Evolutionary conservation across 2,113 vertebrate genomes (phyloP).

Genomic region (Cervus canadensis): DNA sequence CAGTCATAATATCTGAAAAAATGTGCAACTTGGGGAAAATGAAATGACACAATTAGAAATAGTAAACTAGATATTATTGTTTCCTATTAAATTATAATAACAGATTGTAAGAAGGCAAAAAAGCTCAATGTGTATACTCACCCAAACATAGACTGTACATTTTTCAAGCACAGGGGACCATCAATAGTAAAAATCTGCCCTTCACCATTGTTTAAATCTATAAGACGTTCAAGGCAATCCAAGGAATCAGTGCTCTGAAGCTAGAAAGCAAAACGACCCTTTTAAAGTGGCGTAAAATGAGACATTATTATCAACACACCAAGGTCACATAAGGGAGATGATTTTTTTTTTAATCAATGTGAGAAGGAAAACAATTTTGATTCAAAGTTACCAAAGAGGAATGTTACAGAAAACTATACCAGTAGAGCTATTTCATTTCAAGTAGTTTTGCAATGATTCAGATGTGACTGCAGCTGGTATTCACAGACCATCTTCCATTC

Average conservation of each 20-base stretch:
- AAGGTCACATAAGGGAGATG: background rate
- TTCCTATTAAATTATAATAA: conserved; percentile 6
- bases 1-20: conserved; percentile 18
- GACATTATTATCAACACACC: background rate
- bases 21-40: conserved; percentile 9
- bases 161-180: conserved; percentile 96
- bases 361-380: conserved; percentile 2
- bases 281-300: background rate
- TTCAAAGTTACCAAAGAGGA: background rate
- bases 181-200: conserved; percentile 97
- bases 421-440: background rate
- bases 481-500: background rate
- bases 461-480: background rate
- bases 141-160: conserved; percentile 98
- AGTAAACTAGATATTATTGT: background rate
- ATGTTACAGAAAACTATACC: background rate
- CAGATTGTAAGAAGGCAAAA: background rate
- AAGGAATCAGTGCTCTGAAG: conserved; percentile 93
- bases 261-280: conserved; percentile 75
- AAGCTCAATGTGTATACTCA: conserved; percentile 67
- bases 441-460: conserved; percentile 6
- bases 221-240: conserved; percentile 93
- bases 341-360: conserved; percentile 12
- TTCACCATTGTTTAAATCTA: conserved; percentile 93
- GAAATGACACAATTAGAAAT: background rate